A percentile compares a stretch with the other conserved stretches of the same genome.
Evolutionary conservation across 2,113 vertebrate species (phyloP).

Genomic region (Verasper variegatus): DNA sequence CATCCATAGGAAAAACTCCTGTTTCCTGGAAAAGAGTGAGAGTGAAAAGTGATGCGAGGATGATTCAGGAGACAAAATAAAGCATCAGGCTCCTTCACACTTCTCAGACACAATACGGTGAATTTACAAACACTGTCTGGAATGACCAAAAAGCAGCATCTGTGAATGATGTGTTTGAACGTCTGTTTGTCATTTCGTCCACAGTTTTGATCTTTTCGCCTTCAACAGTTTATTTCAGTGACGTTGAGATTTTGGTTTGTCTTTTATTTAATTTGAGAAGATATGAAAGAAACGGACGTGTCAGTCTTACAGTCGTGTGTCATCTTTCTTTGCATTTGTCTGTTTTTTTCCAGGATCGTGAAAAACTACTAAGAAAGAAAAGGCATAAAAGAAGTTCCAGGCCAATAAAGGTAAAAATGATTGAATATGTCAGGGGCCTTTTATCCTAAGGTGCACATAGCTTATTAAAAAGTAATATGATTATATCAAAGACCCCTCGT

Average conservation of each 20-base stretch:
- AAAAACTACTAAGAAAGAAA: slow-evolving; percentile 95
- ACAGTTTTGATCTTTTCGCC: no score
- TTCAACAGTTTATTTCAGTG: no score
- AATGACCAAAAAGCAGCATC: no score
- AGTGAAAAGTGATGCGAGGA: background rate
- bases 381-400: slow-evolving; percentile 97
- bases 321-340: background rate
- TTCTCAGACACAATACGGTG: background rate
- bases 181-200: no score
- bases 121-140: no score
- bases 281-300: background rate
- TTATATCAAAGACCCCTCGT: no score
- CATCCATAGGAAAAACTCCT: background rate
- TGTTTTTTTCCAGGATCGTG: slow-evolving; percentile 87
- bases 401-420: slow-evolving; percentile 90
- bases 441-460: background rate
- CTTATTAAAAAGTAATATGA: background rate
- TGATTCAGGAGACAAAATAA: no score
- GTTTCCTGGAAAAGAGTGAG: background rate
- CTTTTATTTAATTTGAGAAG: no score
- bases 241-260: no score
- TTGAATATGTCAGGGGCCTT: background rate
- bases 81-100: no score
- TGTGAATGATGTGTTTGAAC: no score
- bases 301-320: background rate